Evolutionary conservation across 2,113 vertebrate genomes (phyloP).

Genomic region (Phalacrocorax carbo): DNA sequence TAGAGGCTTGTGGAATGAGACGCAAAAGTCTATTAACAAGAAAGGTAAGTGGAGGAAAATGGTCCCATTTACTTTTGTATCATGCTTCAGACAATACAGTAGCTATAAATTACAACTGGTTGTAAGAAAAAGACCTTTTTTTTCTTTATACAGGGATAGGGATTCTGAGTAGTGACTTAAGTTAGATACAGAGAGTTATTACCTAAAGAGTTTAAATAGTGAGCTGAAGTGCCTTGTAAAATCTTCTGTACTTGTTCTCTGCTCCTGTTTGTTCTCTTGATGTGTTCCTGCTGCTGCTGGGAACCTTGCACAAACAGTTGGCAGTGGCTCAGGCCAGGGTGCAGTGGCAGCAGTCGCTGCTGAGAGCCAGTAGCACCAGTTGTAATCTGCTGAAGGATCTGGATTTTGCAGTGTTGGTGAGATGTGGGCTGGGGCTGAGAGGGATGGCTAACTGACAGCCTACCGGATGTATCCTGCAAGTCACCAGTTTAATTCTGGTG

Average conservation of each 20-base stretch:
- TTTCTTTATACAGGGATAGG: neutral
- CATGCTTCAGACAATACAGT: neutral
- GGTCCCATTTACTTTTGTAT: neutral
- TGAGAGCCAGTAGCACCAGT: neutral
- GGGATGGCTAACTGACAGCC: neutral
- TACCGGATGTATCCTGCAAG: neutral
- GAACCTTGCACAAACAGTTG: neutral
- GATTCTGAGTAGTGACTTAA: neutral
- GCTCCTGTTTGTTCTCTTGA: neutral
- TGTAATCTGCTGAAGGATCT: neutral
- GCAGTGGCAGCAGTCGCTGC: accelerated
- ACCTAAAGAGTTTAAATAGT: neutral
- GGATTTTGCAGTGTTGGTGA: neutral
- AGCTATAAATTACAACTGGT: neutral
- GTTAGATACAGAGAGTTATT: neutral
- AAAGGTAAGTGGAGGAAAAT: conserved; percentile 79
- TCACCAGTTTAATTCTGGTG: neutral
- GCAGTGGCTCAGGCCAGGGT: neutral
- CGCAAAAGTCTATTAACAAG: conserved; percentile 89
- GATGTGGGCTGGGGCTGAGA: neutral
- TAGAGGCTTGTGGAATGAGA: conserved; percentile 90
- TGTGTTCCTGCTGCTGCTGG: neutral
- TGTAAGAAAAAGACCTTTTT: neutral
- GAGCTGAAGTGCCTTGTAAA: neutral
- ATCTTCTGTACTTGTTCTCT: neutral